A percentile compares a stretch with the other conserved stretches of the same genome.
phyloP scores from a whole-genome alignment of 2,797 vertebrate genomes.

The Kryptolebias ocellatus region DNA sequence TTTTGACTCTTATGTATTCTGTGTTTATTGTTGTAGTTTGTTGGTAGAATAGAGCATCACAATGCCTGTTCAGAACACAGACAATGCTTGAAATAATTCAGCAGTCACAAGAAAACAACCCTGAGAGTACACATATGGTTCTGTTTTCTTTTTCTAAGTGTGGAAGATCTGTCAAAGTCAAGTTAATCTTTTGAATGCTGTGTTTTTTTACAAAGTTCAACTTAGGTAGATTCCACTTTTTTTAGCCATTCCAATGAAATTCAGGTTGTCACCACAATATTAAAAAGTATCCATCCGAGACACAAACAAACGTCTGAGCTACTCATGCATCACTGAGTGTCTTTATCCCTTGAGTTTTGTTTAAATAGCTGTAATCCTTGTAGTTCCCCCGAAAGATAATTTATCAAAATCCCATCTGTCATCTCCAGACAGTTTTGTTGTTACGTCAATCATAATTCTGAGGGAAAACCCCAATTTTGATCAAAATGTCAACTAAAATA shows the following conservation, averaged over 20 bases:
- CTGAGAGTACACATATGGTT: background rate
- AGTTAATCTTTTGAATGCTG: conserved; percentile 18
- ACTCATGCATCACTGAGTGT: conserved; percentile 24
- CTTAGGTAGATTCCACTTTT: conserved; percentile 11
- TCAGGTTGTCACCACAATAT: conserved; percentile 31
- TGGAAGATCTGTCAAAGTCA: background rate
- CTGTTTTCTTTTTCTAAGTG: background rate
- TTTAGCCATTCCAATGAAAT: conserved; percentile 5
- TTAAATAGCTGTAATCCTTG: conserved; percentile 16
- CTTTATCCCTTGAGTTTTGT: conserved; percentile 21
- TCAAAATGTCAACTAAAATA: background rate
- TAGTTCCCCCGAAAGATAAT: conserved; percentile 3
- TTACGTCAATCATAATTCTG: background rate
- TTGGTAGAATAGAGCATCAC: no score
- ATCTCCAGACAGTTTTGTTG: conserved; percentile 7
- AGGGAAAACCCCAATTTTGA: conserved; percentile 25
- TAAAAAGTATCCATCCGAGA: conserved; percentile 33
- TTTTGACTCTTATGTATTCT: no score
- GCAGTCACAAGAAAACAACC: background rate
- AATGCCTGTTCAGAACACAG: no score
- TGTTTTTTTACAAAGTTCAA: conserved; percentile 10
- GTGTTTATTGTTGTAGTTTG: no score
- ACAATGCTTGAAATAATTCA: background rate
- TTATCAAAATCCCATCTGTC: background rate
- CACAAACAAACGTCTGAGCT: conserved; percentile 34